Percentiles rank a stretch among this genome's conserved stretches.
Evolutionary conservation across 92 coral and sea anemone genomes (phyloP).

Genomic region (Chrysogorgia sp.): DNA sequence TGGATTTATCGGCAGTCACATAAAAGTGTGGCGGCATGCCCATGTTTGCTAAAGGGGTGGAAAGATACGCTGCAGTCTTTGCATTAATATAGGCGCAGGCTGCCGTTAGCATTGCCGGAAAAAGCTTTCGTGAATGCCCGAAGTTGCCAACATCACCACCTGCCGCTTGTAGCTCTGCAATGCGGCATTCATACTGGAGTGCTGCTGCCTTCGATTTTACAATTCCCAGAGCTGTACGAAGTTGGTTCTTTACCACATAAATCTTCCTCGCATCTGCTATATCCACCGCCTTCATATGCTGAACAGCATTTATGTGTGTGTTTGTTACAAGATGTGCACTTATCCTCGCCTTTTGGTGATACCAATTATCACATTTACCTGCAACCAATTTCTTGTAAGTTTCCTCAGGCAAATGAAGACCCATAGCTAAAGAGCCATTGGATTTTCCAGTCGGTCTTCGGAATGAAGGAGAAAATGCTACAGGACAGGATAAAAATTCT

Average conservation of each 20-base stretch:
- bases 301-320: background rate
- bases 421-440: background rate
- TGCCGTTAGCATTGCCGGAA: too few species aligned
- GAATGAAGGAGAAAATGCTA: background rate
- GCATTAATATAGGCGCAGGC: too few species aligned
- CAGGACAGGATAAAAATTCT: background rate
- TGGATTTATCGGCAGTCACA: too few species aligned
- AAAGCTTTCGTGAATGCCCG: too few species aligned
- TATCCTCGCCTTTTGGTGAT: background rate
- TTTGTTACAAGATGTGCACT: background rate
- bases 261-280: background rate
- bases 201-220: background rate
- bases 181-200: too few species aligned
- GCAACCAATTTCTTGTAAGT: too few species aligned
- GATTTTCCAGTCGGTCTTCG: background rate
- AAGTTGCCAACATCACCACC: too few species aligned
- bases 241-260: conserved; percentile 11
- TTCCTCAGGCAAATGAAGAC: background rate
- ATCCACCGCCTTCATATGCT: background rate
- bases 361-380: conserved; percentile 9
- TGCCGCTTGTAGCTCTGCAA: too few species aligned
- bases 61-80: too few species aligned
- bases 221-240: conserved; percentile 17
- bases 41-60: too few species aligned
- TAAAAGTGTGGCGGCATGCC: too few species aligned